Base-by-base conservation (phyloP, 2,113 vertebrate genomes). In the Ramphastos sulfuratus region DNA sequence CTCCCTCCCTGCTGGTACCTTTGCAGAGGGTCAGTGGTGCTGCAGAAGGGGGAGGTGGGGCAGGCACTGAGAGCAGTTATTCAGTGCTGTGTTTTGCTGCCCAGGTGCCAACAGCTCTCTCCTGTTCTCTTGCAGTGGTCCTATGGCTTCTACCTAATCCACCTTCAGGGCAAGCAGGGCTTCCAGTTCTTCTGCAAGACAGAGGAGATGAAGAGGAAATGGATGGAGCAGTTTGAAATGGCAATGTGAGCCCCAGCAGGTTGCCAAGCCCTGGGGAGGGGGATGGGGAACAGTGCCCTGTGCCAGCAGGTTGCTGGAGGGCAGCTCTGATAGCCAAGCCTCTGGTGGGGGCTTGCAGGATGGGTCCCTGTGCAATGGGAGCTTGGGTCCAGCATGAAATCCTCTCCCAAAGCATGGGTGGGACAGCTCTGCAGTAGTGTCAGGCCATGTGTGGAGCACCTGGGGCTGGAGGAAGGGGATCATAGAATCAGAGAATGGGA, bases 211-310 rank as follows among this genome's bases (percentile, higher is more conserved):
- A 99, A 99, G 97, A 97, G 99, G 97, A 99, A 99, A 82, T 99
- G 99, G 99, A 99, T 99, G 99, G 99, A 99, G 95, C 99, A 99
- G 97, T 99, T 99, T 78, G 99, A 99, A 91, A 99, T 99, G 99
- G 99, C 99, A 91, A 99, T 99, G 99, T 99, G 97, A 98, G 99
- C 97, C 24, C 2, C 23, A n/a, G 55, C 0, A 33, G 69, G 65
- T 33, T 61, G 37, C 48, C 58, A 4, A 8, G 52, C 69, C 56
- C 66, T 2, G 39, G 15, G 2, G 1, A 9, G 80, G 25, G 9
- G 42, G 7, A n/a, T 46, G 44, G 59, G 30, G 4, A 1, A 2
- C 25, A 4, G 72, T n/a, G 72, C 19, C 37, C 30, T 7, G 46
- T 48, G 33, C 56, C n/a, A 42, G 48, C 27, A n/a, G 69, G 21